phyloP scores from a whole-genome alignment of 2,888 invertebrate species.

The Scaptomyza flava region DNA sequence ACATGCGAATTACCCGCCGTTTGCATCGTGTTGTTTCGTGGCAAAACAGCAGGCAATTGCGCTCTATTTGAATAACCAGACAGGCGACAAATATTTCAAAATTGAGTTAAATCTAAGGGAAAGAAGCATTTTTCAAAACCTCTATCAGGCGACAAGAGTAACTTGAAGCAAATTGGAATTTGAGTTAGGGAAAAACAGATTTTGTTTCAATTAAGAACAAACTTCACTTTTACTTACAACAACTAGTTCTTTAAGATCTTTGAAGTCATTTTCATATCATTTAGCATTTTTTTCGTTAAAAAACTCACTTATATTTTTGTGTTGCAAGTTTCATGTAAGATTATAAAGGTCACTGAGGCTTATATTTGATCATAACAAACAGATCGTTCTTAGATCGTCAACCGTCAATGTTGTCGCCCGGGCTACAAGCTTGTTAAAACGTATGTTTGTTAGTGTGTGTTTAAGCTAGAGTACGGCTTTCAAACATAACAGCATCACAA shows the following conservation, averaged over 20 bases:
- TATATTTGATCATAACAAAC: too few relatives aligned
- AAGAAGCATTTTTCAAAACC: too few relatives aligned
- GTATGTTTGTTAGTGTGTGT: constrained; percentile 1
- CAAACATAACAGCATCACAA: constrained; percentile 7
- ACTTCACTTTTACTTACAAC: too few relatives aligned
- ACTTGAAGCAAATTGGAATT: too few relatives aligned
- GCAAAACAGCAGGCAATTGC: neutral
- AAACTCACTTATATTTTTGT: neutral
- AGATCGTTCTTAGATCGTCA: too few relatives aligned
- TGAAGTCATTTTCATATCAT: too few relatives aligned
- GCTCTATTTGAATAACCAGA: neutral
- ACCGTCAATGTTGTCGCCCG: constrained; percentile 34
- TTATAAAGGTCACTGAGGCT: too few relatives aligned
- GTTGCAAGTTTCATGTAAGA: neutral
- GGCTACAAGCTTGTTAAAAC: constrained; percentile 11
- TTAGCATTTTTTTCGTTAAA: too few relatives aligned
- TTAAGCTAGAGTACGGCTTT: neutral
- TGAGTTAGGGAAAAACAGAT: neutral
- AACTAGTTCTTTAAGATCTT: too few relatives aligned
- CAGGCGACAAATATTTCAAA: constrained; percentile 46
- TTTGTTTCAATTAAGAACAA: neutral
- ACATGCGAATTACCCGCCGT: constrained; percentile 65
- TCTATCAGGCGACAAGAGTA: neutral
- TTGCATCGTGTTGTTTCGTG: constrained; percentile 11
- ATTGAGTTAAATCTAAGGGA: neutral